Base-by-base conservation (phyloP, 2,113 vertebrate species). In the Hystrix cristata region DNA sequence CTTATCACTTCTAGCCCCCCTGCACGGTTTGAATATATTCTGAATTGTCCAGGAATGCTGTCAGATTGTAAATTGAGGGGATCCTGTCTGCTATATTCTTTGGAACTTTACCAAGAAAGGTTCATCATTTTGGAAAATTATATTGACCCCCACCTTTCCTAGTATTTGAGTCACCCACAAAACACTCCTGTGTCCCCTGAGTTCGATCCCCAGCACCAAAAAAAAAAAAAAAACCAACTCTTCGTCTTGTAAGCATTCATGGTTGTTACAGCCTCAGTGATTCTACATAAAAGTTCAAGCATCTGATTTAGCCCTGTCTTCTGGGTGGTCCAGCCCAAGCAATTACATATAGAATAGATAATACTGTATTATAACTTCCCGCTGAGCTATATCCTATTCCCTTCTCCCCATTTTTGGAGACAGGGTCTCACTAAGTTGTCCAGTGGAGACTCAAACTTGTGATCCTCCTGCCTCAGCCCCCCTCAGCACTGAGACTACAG, bases 161-260 rank as follows among this genome's bases (percentile, higher is more conserved):
- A 83, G 80, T 23, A 53, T 69, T 43, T 4, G 51, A 97, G 90
- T 95, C 95, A 79, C 95, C 67, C 87, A 80, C 83, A 86, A 27
- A 19, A 19, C 46, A 79, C 57, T 87, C 83, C 87, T 90, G 74
- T 6, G 53, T 38, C 38, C 38, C 38, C 38, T 38, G 38, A 38
- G 38, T 38, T 38, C 2, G 38, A 38, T 38, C 38, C 38, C 38
- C 38, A 38, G 38, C 38, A 38, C 38, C 38, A 38, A 38, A 38
- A 38, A 38, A 38, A 38, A 38, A 38, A 38, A 38, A 38, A 38
- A 38, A 38, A 38, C 38, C 38, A 38, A 38, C 38, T 38, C 38
- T 38, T 38, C 38, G 38, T 57, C 93, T 57, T 27, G 43, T 34
- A 14, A 29, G 43, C 57, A 27, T 93, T 72, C 83, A 74, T 59